Conservation (phyloP, 2,797 vertebrate species). For the Geotrypetes seraphini region DNA sequence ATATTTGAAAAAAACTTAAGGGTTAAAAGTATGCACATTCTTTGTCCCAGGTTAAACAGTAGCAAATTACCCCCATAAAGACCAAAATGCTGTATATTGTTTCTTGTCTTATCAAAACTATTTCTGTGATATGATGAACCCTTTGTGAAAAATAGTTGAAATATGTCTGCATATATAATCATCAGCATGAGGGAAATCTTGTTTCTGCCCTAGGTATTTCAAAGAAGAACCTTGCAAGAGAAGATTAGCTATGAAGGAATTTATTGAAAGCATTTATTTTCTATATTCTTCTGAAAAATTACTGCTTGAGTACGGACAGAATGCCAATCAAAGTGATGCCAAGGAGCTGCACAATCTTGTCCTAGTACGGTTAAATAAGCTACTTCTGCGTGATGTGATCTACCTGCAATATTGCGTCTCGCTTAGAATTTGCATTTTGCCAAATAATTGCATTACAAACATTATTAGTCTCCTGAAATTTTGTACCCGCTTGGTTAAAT, state of each 20-base stretch:
- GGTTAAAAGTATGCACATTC: too few species aligned
- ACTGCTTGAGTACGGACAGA: constrained; percentile 16
- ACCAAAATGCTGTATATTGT: too few species aligned
- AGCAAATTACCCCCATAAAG: too few species aligned
- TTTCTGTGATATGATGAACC: too few species aligned
- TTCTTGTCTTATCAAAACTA: too few species aligned
- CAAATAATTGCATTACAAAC: constrained; percentile 43
- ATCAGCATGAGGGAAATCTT: too few species aligned
- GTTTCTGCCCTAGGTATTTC: constrained; percentile 28
- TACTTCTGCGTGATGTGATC: constrained; percentile 30
- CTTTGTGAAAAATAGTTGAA: too few species aligned
- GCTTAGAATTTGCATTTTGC: constrained; percentile 40
- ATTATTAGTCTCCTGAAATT: constrained; percentile 37
- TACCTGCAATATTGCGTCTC: constrained; percentile 28
- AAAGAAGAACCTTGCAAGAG: constrained; percentile 21
- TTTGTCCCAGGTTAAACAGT: too few species aligned
- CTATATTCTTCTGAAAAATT: constrained; percentile 17
- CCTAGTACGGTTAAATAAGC: constrained; percentile 26
- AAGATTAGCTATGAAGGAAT: constrained; percentile 10
- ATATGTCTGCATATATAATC: too few species aligned
- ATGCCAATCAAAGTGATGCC: constrained; percentile 6
- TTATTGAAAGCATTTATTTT: constrained; percentile 7
- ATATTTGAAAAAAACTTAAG: too few species aligned
- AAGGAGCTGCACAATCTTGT: constrained; percentile 26
- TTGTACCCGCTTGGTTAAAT: constrained; percentile 45